Conservation (phyloP, 2,888 invertebrate genomes). For the Cerastis leucographa region DNA sequence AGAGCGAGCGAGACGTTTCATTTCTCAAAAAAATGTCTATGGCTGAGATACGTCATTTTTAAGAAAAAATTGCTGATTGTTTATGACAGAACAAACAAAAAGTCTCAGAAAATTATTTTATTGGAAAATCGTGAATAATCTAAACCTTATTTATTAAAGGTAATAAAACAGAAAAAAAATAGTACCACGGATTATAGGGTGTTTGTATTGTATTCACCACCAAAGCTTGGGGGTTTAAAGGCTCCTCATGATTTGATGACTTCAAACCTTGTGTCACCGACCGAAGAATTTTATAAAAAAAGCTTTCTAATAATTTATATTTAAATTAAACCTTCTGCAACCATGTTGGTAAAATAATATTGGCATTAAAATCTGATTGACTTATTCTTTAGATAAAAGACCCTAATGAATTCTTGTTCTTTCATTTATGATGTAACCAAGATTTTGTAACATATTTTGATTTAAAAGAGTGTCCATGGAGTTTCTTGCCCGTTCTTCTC, state of each 20-base stretch:
- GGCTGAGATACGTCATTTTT: conserved; percentile 77
- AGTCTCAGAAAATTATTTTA: neutral
- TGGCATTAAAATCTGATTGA: neutral
- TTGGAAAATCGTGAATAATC: neutral
- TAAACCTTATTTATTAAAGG: neutral
- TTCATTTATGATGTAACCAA: no score
- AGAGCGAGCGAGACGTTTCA: conserved; percentile 86
- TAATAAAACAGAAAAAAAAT: neutral
- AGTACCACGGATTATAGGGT: no score
- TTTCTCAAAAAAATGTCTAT: conserved; percentile 78
- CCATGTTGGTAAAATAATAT: neutral
- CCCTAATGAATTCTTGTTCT: neutral
- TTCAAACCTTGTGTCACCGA: neutral
- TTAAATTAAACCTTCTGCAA: neutral
- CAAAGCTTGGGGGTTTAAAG: neutral
- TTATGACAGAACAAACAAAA: conserved; percentile 57
- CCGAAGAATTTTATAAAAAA: neutral
- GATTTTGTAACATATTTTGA: no score
- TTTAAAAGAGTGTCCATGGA: no score
- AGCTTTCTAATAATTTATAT: no score
- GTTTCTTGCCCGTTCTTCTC: no score
- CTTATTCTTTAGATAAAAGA: no score
- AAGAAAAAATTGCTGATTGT: conserved; percentile 61
- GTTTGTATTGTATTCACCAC: neutral
- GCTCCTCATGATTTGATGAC: neutral